Conservation (phyloP, 2,113 vertebrate species). For the Oreochromis tanganicae region DNA sequence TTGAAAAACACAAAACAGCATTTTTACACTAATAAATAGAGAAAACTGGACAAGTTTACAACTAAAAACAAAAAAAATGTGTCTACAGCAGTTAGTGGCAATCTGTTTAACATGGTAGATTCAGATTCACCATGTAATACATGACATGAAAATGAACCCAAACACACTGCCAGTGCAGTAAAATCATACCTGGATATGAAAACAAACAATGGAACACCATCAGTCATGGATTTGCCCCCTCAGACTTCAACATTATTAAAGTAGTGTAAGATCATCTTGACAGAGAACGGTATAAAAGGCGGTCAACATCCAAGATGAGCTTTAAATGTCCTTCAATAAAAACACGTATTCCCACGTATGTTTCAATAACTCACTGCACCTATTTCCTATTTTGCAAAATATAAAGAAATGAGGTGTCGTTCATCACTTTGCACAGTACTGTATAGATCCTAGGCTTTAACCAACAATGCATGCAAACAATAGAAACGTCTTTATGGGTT, state of each 20-base stretch:
- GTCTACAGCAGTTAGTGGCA: not conserved
- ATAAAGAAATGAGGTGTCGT: not conserved
- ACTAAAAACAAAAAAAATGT: not conserved
- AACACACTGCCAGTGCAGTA: not conserved
- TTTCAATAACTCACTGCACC: not conserved
- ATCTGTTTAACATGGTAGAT: not conserved
- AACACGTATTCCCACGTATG: not conserved
- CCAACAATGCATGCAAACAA: not conserved
- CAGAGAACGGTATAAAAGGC: not conserved
- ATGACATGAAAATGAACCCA: not conserved
- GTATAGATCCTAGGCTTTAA: not conserved
- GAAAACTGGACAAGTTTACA: not conserved
- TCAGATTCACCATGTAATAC: not conserved
- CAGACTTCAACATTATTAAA: not conserved
- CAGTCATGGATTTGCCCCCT: not conserved
- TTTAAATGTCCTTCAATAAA: not conserved
- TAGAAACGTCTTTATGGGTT: not conserved
- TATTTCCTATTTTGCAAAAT: fast-evolving
- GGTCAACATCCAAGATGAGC: not conserved
- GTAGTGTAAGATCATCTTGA: not conserved
- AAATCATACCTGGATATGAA: not conserved
- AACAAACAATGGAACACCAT: not conserved
- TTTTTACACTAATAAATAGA: not conserved
- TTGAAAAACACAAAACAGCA: not conserved
- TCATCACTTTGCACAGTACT: not conserved